phyloP scores from a whole-genome alignment of 1,140 invertebrate genomes.

The Caenorhabditis inopinata region DNA sequence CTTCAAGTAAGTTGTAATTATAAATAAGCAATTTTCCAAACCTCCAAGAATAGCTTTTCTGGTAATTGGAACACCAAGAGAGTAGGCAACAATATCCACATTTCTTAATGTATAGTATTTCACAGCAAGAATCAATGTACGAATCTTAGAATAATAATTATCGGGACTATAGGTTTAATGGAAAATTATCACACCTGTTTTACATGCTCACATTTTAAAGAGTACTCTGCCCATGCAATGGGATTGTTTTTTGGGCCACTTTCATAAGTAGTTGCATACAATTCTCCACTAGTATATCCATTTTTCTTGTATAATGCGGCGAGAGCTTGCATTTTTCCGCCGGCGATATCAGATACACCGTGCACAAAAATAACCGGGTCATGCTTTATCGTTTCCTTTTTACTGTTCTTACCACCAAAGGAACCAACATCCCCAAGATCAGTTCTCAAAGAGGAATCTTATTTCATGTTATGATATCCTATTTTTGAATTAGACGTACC shows the following conservation, averaged over 20 bases:
- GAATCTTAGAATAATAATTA: constrained; percentile 35
- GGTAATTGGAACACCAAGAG: constrained; percentile 57
- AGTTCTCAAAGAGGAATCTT: constrained; percentile 39
- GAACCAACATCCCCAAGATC: constrained; percentile 56
- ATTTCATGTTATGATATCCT: no score
- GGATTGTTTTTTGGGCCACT: constrained; percentile 61
- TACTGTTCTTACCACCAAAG: constrained; percentile 54
- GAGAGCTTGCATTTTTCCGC: constrained; percentile 54
- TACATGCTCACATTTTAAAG: constrained; percentile 45
- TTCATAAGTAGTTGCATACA: constrained; percentile 62
- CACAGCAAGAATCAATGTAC: constrained; percentile 62
- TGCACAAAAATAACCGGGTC: constrained; percentile 62
- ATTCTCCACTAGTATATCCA: constrained; percentile 51
- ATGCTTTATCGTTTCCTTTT: constrained; percentile 45
- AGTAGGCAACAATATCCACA: constrained; percentile 60
- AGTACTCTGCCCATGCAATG: constrained; percentile 59
- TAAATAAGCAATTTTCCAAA: not conserved
- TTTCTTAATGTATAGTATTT: constrained; percentile 58
- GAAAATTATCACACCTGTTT: constrained; percentile 23
- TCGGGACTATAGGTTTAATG: not conserved
- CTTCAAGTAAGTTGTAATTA: not conserved
- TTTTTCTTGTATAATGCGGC: not conserved
- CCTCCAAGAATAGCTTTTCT: constrained; percentile 63
- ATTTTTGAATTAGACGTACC: constrained; percentile 32
- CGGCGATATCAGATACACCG: constrained; percentile 58